Percentiles rank a stretch among this genome's conserved stretches.
Conservation (phyloP, 2,113 vertebrate species). For the Clarias macrocephalus region DNA sequence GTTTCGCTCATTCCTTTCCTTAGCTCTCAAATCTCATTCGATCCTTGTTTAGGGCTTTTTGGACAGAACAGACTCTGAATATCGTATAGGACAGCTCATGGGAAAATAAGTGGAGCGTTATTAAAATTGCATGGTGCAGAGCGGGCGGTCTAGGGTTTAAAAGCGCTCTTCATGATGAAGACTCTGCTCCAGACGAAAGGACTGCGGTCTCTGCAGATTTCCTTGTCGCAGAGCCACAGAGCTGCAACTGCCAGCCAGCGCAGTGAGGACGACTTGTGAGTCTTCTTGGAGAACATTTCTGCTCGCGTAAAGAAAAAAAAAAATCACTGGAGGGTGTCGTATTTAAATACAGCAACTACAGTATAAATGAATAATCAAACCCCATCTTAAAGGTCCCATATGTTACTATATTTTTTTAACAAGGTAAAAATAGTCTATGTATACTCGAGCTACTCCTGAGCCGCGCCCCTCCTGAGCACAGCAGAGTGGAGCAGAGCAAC, state of each 20-base stretch:
- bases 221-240: constrained; percentile 1
- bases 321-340: no score
- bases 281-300: no score
- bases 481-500: no score
- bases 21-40: not conserved
- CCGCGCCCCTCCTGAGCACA: no score
- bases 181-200: not conserved
- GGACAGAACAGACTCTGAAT: not conserved
- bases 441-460: no score
- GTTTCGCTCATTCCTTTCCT: not conserved
- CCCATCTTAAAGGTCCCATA: no score
- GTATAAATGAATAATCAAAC: no score
- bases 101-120: constrained; percentile 21
- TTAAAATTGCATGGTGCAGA: constrained; percentile 39
- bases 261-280: not conserved
- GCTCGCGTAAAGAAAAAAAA: no score
- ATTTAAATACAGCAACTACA: no score
- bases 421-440: no score
- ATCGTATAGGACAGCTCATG: not conserved
- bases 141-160: constrained; percentile 42
- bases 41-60: not conserved
- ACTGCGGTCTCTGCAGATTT: constrained; percentile 16
- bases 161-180: constrained; percentile 18
- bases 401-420: no score
- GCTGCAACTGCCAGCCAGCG: not conserved